Evolutionary conservation across 2,888 invertebrate genomes (phyloP).

Genomic region (Choristoneura rosaceana): DNA sequence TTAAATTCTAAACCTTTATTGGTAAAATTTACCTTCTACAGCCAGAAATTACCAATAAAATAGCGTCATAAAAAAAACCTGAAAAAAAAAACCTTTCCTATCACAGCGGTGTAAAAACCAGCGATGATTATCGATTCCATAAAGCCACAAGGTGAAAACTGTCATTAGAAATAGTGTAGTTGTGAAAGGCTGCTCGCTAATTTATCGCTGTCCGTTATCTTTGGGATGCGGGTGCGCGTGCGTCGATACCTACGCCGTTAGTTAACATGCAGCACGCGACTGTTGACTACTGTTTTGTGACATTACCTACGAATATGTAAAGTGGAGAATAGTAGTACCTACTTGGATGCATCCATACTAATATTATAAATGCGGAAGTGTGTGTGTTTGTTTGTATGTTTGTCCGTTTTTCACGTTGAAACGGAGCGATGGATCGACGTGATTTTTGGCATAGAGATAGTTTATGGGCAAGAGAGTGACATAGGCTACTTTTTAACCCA

Average conservation of each 20-base stretch:
- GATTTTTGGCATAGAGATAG: no score
- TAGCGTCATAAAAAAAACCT: not conserved
- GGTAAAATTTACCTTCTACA: not conserved
- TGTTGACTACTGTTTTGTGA: constrained; percentile 62
- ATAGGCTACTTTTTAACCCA: no score
- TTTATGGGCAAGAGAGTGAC: no score
- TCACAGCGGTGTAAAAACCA: constrained; percentile 32
- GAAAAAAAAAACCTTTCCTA: not conserved
- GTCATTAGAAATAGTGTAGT: constrained; percentile 63
- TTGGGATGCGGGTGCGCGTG: constrained; percentile 78
- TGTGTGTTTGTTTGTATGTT: no score
- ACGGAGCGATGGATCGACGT: no score
- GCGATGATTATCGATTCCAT: constrained; percentile 52
- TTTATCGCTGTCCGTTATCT: constrained; percentile 82
- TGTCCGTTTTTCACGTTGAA: no score
- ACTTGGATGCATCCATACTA: no score
- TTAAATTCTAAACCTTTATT: not conserved
- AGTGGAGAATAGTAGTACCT: not conserved
- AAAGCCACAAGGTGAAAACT: constrained; percentile 79
- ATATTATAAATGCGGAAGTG: no score
- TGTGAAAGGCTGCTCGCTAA: constrained; percentile 79
- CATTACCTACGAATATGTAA: constrained; percentile 22
- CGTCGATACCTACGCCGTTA: constrained; percentile 55
- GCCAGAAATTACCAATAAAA: not conserved
- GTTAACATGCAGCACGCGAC: constrained; percentile 79